phyloP scores from a whole-genome alignment of 2,113 vertebrate species.

The Sakesphorus luctuosus region DNA sequence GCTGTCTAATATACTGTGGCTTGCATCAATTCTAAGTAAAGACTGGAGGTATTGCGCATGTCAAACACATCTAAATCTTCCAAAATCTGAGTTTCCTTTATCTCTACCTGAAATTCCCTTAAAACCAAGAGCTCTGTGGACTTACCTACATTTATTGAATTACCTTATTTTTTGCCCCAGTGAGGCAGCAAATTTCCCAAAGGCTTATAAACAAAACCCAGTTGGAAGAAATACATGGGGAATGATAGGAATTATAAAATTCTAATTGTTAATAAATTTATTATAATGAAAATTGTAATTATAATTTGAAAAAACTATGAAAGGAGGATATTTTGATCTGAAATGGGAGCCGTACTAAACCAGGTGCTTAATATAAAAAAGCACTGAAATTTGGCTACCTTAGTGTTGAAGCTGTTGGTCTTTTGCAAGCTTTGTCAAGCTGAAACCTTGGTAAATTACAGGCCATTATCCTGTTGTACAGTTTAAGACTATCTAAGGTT shows the following conservation, averaged over 20 bases:
- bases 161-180: neutral
- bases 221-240: neutral
- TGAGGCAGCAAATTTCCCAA: neutral
- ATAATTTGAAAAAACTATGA: neutral
- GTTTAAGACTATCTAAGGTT: neutral
- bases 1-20: neutral
- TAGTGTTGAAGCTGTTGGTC: neutral
- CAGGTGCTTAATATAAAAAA: neutral
- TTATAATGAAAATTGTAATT: neutral
- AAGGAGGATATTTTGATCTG: neutral
- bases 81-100: neutral
- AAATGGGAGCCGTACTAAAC: neutral
- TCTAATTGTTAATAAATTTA: neutral
- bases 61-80: neutral
- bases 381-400: neutral
- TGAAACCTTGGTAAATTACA: neutral
- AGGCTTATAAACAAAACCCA: neutral
- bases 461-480: neutral
- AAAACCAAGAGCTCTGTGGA: neutral
- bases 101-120: neutral
- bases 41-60: neutral
- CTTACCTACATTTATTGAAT: neutral
- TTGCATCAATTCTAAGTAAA: conserved; percentile 29
- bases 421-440: neutral
- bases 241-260: neutral